Conservation (phyloP, 2,797 vertebrate species). For the Semotilus atromaculatus region DNA sequence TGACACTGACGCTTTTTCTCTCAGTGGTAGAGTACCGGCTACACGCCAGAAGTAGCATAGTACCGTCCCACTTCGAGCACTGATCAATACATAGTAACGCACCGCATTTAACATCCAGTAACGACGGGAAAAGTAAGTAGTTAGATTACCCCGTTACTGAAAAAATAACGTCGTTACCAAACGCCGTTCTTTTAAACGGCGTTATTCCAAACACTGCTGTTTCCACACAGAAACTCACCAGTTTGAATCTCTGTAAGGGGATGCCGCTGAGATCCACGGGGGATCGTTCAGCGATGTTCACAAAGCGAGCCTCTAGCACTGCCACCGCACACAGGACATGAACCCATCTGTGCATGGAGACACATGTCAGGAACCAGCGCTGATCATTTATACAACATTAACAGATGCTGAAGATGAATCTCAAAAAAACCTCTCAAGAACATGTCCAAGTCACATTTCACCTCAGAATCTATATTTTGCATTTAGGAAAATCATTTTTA, state of each 20-base stretch:
- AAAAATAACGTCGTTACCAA: too few relatives aligned
- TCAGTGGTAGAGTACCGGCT: too few relatives aligned
- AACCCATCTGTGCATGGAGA: constrained; percentile 86
- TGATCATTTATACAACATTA: neutral
- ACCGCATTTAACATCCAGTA: too few relatives aligned
- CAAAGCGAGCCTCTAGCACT: constrained; percentile 94
- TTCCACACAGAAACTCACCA: constrained; percentile 78
- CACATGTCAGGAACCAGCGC: neutral
- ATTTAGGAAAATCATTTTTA: neutral
- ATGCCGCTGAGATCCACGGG: constrained; percentile 97
- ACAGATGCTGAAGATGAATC: neutral
- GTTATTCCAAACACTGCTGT: neutral
- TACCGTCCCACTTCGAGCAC: too few relatives aligned
- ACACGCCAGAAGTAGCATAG: too few relatives aligned
- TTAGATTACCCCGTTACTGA: too few relatives aligned
- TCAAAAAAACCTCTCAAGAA: neutral
- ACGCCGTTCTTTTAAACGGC: too few relatives aligned
- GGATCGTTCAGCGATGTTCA: constrained; percentile 90
- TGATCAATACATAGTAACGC: too few relatives aligned
- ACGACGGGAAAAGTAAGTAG: too few relatives aligned
- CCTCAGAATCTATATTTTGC: neutral
- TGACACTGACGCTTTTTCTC: too few relatives aligned
- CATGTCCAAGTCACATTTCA: neutral
- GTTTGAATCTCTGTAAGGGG: constrained; percentile 93
- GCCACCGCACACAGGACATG: constrained; percentile 96